Base-by-base conservation (phyloP, 2,888 invertebrate genomes). In the Catotricha subobsoleta region DNA sequence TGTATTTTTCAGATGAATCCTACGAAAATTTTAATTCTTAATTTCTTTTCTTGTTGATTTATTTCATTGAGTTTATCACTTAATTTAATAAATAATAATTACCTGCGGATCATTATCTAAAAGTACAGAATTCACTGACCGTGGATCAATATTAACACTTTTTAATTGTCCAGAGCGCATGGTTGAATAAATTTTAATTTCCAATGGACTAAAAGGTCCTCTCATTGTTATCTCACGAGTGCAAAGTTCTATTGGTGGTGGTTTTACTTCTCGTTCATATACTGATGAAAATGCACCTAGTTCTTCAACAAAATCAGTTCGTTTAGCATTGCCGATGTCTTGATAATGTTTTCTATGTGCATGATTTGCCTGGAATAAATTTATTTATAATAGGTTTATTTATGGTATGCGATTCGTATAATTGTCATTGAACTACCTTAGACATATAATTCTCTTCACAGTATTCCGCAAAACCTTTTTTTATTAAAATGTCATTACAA, bases 141-240 rank as follows among this genome's bases (percentile, higher is more conserved):
- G 70, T 47, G 67, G 66, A 46, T 88, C 86, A n/a, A 94, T 68
- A 0, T 50, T 50, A 0, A 81, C 74, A 10, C 23, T 10, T 25
- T 25, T 16, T 25, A n/a, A 2, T 5, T 36, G 13, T 10, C 25
- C 23, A 15, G 3, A 50, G 75, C 67, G 34, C 80, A 34, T 20
- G 6, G 16, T 57, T 40, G 74, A 74, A 50, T 66, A 68, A 12
- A 87, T 62, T 1, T 57, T 59, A 48, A 81, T 74, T 60, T 91
- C 91, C 46, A 91, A 59, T 0, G 92, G 90, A 53, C 82, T 81
- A 51, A 54, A 71, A 0, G 94, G 92, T 3, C 92, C 94, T 43
- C 69, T 72, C 8, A 92, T 20, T n/a, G 10, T 8, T 10, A 36
- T 16, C 4, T 19, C 6, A 25, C 25, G 25, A 25, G 9, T 47